phyloP scores from a whole-genome alignment of 1,140 invertebrate genomes.

The Platorchestia sp. region DNA sequence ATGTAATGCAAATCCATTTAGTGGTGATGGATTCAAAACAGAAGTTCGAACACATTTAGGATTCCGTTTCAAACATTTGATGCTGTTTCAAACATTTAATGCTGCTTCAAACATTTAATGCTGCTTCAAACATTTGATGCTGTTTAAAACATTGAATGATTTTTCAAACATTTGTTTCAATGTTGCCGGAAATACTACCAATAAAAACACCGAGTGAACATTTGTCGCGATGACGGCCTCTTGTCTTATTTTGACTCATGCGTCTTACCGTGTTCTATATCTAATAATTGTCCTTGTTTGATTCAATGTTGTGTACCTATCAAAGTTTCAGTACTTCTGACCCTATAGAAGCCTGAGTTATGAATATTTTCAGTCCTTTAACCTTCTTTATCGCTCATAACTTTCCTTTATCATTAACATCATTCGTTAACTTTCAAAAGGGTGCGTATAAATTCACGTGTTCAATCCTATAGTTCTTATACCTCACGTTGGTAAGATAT shows the following conservation, averaged over 20 bases:
- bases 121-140: not conserved
- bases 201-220: not conserved
- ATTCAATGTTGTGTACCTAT: no score
- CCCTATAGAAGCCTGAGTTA: not conserved
- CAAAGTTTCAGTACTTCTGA: not conserved
- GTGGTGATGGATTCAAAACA: no score
- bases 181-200: not conserved
- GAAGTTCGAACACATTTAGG: no score
- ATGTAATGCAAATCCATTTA: not conserved
- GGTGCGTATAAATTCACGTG: not conserved
- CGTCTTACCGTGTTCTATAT: not conserved
- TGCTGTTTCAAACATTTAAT: not conserved
- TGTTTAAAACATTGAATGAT: not conserved
- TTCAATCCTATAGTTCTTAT: not conserved
- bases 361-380: not conserved
- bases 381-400: not conserved
- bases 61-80: not conserved
- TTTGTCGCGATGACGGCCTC: not conserved
- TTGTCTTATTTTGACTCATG: not conserved
- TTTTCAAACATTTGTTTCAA: not conserved
- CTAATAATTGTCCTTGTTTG: not conserved
- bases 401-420: not conserved
- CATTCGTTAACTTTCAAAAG: not conserved
- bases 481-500: not conserved
- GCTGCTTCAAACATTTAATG: not conserved